Evolutionary conservation across 2,797 vertebrate genomes (phyloP).

Genomic region (Saxicola maurus): DNA sequence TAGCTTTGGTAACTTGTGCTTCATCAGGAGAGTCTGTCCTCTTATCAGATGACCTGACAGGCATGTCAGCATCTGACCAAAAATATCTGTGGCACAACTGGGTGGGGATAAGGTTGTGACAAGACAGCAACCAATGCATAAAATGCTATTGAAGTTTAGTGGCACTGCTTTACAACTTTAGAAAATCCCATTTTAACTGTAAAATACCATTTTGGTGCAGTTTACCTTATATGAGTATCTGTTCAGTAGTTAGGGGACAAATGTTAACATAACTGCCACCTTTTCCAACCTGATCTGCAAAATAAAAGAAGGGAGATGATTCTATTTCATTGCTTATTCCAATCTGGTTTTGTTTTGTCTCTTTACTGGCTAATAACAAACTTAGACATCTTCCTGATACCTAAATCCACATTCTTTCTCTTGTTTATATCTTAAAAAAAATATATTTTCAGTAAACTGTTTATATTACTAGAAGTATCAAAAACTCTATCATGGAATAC

Average conservation of each 20-base stretch:
- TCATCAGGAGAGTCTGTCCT: not conserved
- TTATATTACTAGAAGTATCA: not conserved
- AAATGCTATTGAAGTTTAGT: not conserved
- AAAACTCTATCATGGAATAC: not conserved
- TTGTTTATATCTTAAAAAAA: not conserved
- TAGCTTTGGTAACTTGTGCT: not conserved
- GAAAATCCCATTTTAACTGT: not conserved
- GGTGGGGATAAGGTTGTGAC: not conserved
- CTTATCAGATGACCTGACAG: not conserved
- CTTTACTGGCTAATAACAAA: not conserved
- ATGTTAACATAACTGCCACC: not conserved
- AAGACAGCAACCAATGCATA: not conserved
- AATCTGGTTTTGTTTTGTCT: not conserved
- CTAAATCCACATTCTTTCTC: not conserved
- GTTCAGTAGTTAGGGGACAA: not conserved
- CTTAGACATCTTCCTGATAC: not conserved
- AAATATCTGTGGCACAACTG: not conserved
- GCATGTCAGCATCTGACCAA: not conserved
- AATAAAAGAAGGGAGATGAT: not conserved
- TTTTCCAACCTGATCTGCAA: not conserved
- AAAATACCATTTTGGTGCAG: not conserved
- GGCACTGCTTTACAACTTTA: not conserved
- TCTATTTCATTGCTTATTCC: not conserved
- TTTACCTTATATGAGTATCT: not conserved
- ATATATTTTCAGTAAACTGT: not conserved